Conservation (phyloP, 2,888 invertebrate species). For the Alitta virens region DNA sequence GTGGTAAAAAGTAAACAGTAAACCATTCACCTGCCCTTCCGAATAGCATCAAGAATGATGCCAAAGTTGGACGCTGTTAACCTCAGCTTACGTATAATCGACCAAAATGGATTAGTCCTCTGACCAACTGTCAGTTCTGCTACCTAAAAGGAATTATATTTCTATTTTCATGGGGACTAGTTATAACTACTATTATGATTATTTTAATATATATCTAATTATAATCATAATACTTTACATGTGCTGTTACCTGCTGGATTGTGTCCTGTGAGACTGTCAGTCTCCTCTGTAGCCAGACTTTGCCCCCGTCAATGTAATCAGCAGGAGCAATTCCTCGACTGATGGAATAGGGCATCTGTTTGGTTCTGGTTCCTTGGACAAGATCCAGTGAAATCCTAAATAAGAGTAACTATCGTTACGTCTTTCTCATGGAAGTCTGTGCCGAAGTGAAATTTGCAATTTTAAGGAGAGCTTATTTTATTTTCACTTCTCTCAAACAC, state of each 20-base stretch:
- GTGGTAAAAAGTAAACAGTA: neutral
- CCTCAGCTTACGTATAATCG: neutral
- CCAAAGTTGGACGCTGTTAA: conserved; percentile 3
- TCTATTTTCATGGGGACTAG: too few relatives aligned
- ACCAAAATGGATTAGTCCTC: neutral
- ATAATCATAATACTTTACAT: too few relatives aligned
- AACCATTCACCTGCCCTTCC: neutral
- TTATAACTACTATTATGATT: too few relatives aligned
- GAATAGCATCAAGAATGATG: neutral
- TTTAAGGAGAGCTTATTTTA: too few relatives aligned
- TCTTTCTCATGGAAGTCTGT: too few relatives aligned
- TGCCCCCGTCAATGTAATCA: neutral
- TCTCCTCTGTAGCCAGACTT: too few relatives aligned
- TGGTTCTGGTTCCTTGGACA: neutral
- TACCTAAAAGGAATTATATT: neutral
- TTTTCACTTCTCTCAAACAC: too few relatives aligned
- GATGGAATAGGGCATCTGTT: neutral
- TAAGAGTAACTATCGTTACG: too few relatives aligned
- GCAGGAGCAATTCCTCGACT: neutral
- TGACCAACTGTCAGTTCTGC: neutral
- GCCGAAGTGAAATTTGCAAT: too few relatives aligned
- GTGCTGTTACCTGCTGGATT: too few relatives aligned
- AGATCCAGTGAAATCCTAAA: conserved; percentile 1
- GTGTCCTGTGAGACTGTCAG: too few relatives aligned
- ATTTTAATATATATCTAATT: too few relatives aligned